Conservation (phyloP, 2,797 vertebrate species). For the Argentina silus region DNA sequence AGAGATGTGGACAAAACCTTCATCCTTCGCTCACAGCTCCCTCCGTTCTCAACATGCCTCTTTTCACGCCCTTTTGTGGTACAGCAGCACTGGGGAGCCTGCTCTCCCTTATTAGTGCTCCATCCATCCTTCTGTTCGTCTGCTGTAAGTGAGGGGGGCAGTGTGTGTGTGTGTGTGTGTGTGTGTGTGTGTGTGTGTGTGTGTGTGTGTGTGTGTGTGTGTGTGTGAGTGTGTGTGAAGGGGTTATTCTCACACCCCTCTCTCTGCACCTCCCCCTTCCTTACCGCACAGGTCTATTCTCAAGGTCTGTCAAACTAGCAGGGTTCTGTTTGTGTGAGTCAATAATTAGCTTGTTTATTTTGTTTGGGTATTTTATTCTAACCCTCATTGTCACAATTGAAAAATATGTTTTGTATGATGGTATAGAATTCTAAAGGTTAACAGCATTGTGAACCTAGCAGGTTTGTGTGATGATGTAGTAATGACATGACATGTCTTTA, state of each 20-base stretch:
- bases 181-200: background rate
- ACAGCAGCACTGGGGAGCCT: slow-evolving; percentile 37
- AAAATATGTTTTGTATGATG: background rate
- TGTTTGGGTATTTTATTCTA: slow-evolving; percentile 17
- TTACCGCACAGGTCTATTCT: slow-evolving; percentile 25
- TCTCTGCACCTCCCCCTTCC: slow-evolving; percentile 14
- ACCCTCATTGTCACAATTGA: slow-evolving; percentile 30
- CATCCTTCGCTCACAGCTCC: slow-evolving; percentile 52
- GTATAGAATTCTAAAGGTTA: background rate
- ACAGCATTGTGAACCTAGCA: background rate
- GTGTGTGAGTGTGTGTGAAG: background rate
- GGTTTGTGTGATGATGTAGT: background rate
- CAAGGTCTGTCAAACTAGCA: slow-evolving; percentile 60
- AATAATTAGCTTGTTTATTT: slow-evolving; percentile 59
- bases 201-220: background rate
- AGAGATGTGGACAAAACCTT: slow-evolving; percentile 53
- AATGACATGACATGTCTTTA: background rate
- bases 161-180: slow-evolving; percentile 37
- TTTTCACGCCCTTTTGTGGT: slow-evolving; percentile 68
- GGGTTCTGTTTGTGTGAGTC: slow-evolving; percentile 46
- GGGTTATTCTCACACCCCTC: slow-evolving; percentile 34
- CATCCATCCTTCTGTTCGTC: slow-evolving; percentile 49
- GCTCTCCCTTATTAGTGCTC: slow-evolving; percentile 53
- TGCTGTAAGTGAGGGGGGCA: slow-evolving; percentile 25
- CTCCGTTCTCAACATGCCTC: slow-evolving; percentile 50